phyloP scores from a whole-genome alignment of 2,113 vertebrate species.

The Gopherus flavomarginatus region DNA sequence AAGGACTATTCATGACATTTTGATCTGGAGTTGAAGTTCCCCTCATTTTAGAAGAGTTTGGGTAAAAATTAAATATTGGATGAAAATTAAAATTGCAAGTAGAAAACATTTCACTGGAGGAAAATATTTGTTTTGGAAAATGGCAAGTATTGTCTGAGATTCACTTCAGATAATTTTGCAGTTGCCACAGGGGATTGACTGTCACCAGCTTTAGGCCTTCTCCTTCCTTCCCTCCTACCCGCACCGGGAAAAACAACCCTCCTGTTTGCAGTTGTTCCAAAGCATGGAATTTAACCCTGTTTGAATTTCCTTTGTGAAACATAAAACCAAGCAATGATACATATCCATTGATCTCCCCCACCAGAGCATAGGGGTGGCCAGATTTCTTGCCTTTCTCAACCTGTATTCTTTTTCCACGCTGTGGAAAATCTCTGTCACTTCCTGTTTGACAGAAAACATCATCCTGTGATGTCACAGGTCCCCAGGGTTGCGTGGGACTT shows the following conservation, averaged over 20 bases:
- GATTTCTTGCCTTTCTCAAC: background rate
- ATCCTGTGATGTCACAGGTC: background rate
- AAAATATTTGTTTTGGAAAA: background rate
- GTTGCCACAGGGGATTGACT: background rate
- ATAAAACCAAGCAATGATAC: background rate
- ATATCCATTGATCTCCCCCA: too few relatives aligned
- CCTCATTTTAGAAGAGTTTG: background rate
- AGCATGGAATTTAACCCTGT: background rate
- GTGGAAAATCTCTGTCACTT: background rate
- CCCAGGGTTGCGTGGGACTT: background rate
- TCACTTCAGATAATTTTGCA: background rate
- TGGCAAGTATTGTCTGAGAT: background rate
- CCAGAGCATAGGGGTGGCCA: background rate
- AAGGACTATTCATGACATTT: background rate
- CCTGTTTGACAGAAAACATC: background rate
- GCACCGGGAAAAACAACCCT: background rate
- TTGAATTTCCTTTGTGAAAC: background rate
- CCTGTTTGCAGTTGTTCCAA: background rate
- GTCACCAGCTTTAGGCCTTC: accelerated
- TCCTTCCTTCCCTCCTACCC: background rate
- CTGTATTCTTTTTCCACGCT: background rate
- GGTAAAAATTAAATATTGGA: background rate
- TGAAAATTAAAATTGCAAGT: background rate
- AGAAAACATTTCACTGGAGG: background rate
- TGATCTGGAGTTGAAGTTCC: background rate